phyloP scores from a whole-genome alignment of 2,797 vertebrate species.

The Darevskia mixta region DNA sequence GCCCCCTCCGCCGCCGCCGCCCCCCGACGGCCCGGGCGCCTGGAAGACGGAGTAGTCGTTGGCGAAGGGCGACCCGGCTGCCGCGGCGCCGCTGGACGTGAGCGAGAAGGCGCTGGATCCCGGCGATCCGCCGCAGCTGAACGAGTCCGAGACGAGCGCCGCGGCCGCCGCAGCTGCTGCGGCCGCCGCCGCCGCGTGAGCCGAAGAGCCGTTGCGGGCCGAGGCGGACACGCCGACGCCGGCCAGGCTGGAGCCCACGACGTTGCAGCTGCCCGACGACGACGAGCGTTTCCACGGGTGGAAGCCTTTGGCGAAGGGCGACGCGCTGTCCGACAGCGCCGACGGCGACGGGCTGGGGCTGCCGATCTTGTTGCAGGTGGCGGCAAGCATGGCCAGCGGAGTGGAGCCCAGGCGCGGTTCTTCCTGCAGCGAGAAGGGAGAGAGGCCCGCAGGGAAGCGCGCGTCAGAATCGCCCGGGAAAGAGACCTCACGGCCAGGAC shows the following conservation, averaged over 20 bases:
- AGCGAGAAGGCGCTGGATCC: conserved; percentile 96
- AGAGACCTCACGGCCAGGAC: conserved; percentile 20
- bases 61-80: conserved; percentile 90
- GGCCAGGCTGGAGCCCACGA: conserved; percentile 88
- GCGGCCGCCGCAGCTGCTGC: conserved; percentile 77
- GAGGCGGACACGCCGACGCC: conserved; percentile 86
- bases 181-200: conserved; percentile 74
- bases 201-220: conserved; percentile 84
- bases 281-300: conserved; percentile 96
- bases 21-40: conserved; percentile 85
- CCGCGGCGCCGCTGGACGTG: conserved; percentile 87
- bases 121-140: conserved; percentile 87
- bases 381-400: conserved; percentile 99
- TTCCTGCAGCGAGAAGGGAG: conserved; percentile 84
- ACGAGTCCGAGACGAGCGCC: conserved; percentile 89
- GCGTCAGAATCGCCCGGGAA: conserved; percentile 37
- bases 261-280: conserved; percentile 90
- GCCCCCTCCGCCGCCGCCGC: conserved; percentile 82
- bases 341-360: conserved; percentile 96
- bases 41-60: conserved; percentile 97
- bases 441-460: conserved; percentile 51
- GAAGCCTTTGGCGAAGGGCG: conserved; percentile 94
- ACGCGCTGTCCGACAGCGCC: conserved; percentile 91
- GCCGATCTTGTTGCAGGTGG: conserved; percentile 99
- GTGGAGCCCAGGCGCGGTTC: conserved; percentile 98